Base-by-base conservation (phyloP, 2,113 vertebrate species). In the Tapirus terrestris region DNA sequence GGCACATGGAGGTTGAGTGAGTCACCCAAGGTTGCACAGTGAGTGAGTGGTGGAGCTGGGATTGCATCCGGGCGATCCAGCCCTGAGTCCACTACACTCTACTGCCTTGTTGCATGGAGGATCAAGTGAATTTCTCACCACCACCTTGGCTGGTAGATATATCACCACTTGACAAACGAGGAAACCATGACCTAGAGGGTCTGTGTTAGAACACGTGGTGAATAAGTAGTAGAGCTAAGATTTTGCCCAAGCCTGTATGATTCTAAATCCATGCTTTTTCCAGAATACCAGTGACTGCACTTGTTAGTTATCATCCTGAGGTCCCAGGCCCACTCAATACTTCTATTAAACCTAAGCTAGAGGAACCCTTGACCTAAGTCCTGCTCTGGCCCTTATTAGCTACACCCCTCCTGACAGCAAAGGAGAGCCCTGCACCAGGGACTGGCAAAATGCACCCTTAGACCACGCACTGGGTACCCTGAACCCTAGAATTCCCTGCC, bases 1-100 rank as follows among this genome's bases (percentile, higher is more conserved):
- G 65, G 80, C 73, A 27, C 23, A 21, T 2, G 51, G 76, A 10
- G n/a, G 45, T 39, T 61, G 90, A 92, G 20, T 20, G 76, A 93
- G 31, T 58, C 39, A 33, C 51, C 23, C 31, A 8, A 7, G 72
- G 31, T 80, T 56, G 7, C 39, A 23, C 8, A 39, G 70, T 25
- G 3, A 73, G 67, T 0, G 29, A 68, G 79, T 8, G 13, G 39
- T 20, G 20, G 58, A 16, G 6, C 45, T 61, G 36, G 18, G 60
- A 2, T 48, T 29, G 3, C 29, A 2, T 8, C 5, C 25, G n/a
- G 60, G 65, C 8, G 18, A 1, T 48, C 36, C 5, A 43, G 5
- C 56, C 20, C 10, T 33, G 70, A 80, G 56, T 31, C 61, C n/a
- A 17, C 13, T 29, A 3, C 25, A 2, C 33, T n/a, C 39, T n/a